Percentiles rank a stretch among this genome's conserved stretches.
Conservation (phyloP, 2,113 vertebrate species). For the Eleginops maclovinus region DNA sequence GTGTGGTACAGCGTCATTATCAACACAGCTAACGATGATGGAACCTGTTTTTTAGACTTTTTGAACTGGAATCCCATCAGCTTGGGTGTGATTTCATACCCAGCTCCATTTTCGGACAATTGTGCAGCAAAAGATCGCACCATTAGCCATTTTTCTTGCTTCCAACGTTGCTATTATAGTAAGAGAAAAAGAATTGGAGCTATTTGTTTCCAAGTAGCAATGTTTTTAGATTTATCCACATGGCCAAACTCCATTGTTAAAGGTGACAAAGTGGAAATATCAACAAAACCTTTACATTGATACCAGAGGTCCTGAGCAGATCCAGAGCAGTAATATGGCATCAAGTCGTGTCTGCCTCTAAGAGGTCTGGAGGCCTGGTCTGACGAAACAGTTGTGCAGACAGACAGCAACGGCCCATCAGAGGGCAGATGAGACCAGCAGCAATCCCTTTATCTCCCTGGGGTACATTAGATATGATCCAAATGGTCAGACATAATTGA, state of each 20-base stretch:
- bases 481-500: slow-evolving; percentile 42
- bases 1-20: too few species aligned
- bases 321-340: neutral
- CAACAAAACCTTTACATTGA: neutral
- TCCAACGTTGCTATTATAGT: too few species aligned
- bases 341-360: too few species aligned
- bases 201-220: neutral
- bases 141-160: too few species aligned
- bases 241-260: neutral
- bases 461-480: slow-evolving; percentile 38
- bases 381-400: neutral
- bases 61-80: too few species aligned
- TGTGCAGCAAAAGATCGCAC: too few species aligned
- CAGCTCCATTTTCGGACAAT: too few species aligned
- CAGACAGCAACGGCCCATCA: slow-evolving; percentile 9
- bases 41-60: too few species aligned
- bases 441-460: slow-evolving; percentile 27
- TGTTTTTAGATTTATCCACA: neutral
- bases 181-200: neutral
- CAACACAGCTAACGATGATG: too few species aligned
- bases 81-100: too few species aligned
- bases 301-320: neutral
- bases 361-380: too few species aligned
- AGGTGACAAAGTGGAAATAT: neutral
- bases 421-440: slow-evolving; percentile 28